Conservation (phyloP, 2,113 vertebrate genomes). For the Hemiscyllium ocellatum region DNA sequence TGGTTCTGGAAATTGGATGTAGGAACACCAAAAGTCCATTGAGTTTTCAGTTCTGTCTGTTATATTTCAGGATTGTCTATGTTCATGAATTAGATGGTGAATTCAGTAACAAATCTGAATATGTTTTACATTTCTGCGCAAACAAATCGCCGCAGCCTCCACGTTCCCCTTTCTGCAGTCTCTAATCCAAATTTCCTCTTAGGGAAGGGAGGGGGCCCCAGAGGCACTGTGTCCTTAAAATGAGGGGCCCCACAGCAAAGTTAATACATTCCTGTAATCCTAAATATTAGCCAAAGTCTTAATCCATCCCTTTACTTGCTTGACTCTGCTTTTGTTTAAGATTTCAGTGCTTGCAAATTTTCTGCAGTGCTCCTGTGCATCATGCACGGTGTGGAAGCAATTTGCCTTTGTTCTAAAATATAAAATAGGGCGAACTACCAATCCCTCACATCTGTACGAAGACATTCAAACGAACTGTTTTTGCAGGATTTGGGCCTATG, state of each 20-base stretch:
- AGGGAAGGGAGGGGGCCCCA: too few relatives aligned
- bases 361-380: neutral
- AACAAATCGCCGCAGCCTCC: too few relatives aligned
- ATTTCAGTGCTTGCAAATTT: neutral
- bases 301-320: neutral
- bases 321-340: neutral
- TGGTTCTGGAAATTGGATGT: too few relatives aligned
- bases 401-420: neutral
- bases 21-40: too few relatives aligned
- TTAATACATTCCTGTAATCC: neutral
- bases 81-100: too few relatives aligned
- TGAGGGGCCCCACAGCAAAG: too few relatives aligned
- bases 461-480: neutral
- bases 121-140: too few relatives aligned
- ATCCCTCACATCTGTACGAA: neutral
- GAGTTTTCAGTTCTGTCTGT: too few relatives aligned
- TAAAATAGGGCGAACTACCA: neutral
- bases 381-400: neutral
- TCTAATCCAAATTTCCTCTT: too few relatives aligned
- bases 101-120: too few relatives aligned
- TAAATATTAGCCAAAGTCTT: neutral
- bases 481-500: neutral
- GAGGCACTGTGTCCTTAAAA: neutral
- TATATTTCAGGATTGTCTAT: too few relatives aligned
- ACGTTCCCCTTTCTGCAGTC: too few relatives aligned